Base-by-base conservation (phyloP, 1,140 invertebrate species). In the Lordiphosa mommai region DNA sequence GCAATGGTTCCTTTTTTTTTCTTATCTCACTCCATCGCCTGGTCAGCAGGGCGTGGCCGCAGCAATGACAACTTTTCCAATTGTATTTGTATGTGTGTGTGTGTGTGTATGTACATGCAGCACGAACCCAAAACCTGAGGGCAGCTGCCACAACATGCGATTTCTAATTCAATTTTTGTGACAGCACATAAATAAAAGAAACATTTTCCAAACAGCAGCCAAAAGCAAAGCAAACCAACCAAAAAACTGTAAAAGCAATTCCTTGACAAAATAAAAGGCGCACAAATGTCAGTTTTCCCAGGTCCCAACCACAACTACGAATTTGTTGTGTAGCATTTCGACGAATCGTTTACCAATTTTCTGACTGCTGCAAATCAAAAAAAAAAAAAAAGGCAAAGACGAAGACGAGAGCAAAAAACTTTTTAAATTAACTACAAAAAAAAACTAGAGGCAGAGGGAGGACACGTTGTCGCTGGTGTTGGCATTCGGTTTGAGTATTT, bases 401-500 rank as follows among this genome's bases (percentile, higher is more conserved):
- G 51, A 38, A 58, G 38, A 47, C 33, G 51, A 49, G 55, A 63
- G 48, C 47, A 55, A 74, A 70, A 68, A 84, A 84, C 77, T 84
- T 84, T 84, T 84, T 84, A 85, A 84, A 84, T 84, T 84, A 84
- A 84, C 72, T 84, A 84, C 84, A 76, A 72, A 76, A 82, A 70
- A 40, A 64, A 32, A 33, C 7, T 4, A 12, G 20, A 23, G 27
- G 32, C 32, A 30, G 36, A 41, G 34, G 32, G 48, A 7, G 47
- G 13, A 73, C 74, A 80, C 57, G 61, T 76, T 82, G 71, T 72
- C 55, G 67, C 71, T 80, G 76, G 66, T 82, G 77, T 84, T 84
- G 77, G 72, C 77, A 77, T 82, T 82, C 61, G 77, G 77, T 84
- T 84, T 82, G 77, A 82, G 77, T 65, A 85, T 84, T 84, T 84